Base-by-base conservation (phyloP, 2,888 invertebrate species). In the Idaea dimidiata region DNA sequence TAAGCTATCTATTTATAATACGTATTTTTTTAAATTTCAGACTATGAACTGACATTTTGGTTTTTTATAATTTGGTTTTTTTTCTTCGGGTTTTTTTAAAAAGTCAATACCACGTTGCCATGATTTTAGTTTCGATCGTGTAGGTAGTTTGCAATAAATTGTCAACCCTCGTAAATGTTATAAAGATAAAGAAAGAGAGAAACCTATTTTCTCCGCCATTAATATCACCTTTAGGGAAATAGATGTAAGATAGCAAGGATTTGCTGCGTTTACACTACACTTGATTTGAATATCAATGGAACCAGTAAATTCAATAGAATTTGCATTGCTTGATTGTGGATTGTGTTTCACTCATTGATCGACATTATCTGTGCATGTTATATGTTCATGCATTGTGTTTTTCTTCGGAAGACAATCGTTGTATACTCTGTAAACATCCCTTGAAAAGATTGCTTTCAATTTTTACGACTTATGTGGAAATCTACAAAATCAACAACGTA, bases 71-170 rank as follows among this genome's bases (percentile, higher is more conserved):
- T n/a, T n/a, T n/a, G n/a, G n/a, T n/a, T n/a, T n/a, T n/a, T n/a
- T n/a, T n/a, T n/a, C n/a, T n/a, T n/a, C n/a, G n/a, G n/a, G n/a
- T n/a, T n/a, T 24, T 24, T 24, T 24, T 24, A 24, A 24, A 24
- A 43, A 43, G 43, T 43, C 10, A 43, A 43, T 43, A 43, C 43
- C 43, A 14, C 8, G 14, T 43, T 43, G 43, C 43, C 3, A 14
- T 8, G 43, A 43, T 43, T 43, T 43, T 14, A 43, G 43, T 43
- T 14, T 43, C 33, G 55, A 53, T 53, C 17, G 62, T 53, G 66
- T 67, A 62, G 66, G 66, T 58, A 54, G 65, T 43, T 24, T 32
- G 60, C 54, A 59, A 67, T 71, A 69, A 71, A 71, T 68, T 67
- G 59, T 17, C 59, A 66, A 66, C 43, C 43, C 10, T 43, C 43